phyloP scores from a whole-genome alignment of 2,888 invertebrate species.

The Callimorpha dominula region DNA sequence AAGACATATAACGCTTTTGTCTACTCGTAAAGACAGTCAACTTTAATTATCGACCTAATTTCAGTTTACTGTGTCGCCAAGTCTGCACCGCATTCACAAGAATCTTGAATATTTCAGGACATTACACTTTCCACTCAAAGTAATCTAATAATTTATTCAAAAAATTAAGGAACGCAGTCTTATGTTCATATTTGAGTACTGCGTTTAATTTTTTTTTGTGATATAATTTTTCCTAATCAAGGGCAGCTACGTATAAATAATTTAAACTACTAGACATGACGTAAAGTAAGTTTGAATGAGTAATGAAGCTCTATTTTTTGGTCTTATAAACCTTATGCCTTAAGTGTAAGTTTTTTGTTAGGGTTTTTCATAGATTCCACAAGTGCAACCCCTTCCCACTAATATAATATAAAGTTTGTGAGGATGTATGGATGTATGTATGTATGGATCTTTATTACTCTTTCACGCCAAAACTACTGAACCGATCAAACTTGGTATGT shows the following conservation, averaged over 20 bases:
- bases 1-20: background rate
- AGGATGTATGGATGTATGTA: no score
- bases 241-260: slow-evolving; percentile 40
- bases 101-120: slow-evolving; percentile 66
- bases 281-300: no score
- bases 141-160: slow-evolving; percentile 65
- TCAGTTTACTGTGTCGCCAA: slow-evolving; percentile 35
- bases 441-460: no score
- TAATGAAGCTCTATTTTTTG: no score
- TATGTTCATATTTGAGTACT: slow-evolving; percentile 47
- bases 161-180: slow-evolving; percentile 61
- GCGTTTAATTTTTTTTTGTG: slow-evolving; percentile 30
- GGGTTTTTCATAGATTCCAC: no score
- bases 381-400: no score
- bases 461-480: no score
- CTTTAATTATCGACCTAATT: slow-evolving; percentile 16
- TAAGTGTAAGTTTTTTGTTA: no score
- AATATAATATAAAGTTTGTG: no score
- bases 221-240: slow-evolving; percentile 37
- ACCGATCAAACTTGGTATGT: no score
- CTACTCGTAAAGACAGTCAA: background rate
- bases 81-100: slow-evolving; percentile 49
- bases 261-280: slow-evolving; percentile 28
- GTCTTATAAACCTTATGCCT: no score
- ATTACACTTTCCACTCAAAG: slow-evolving; percentile 61